These are phyloP conservation scores for Melipona quadrifasciata DNA, from an alignment of 1,140 invertebrate species.

Conservation along the genomic window DNA sequence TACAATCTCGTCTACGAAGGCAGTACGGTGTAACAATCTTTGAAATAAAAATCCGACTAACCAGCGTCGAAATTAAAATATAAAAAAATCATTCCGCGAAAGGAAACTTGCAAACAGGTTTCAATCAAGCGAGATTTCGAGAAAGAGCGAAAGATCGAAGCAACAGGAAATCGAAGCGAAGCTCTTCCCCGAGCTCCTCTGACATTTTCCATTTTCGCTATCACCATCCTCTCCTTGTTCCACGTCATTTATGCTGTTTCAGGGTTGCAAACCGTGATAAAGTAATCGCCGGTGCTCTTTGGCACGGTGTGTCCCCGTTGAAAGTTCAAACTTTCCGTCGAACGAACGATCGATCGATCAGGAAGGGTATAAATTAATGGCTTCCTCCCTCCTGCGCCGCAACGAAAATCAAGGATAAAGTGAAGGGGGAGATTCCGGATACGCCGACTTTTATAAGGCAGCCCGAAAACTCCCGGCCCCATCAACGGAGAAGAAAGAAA, in stretches of 20 bases:
- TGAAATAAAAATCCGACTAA: background rate
- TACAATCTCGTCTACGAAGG: too few species aligned
- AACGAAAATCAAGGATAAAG: constrained; percentile 62
- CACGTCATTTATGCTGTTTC: background rate
- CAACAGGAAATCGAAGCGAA: background rate
- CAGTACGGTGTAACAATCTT: too few species aligned
- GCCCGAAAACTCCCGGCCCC: constrained; percentile 24
- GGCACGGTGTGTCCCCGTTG: background rate
- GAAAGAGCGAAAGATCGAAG: background rate
- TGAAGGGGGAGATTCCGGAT: constrained; percentile 42
- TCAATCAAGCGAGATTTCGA: background rate
- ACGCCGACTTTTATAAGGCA: constrained; percentile 48
- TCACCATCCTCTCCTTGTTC: background rate
- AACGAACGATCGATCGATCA: constrained; percentile 46
- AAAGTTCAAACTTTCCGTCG: constrained; percentile 32
- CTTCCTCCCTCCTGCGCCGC: constrained; percentile 50
- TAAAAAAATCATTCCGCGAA: background rate
- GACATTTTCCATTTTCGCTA: background rate
- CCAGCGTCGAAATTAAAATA: background rate
- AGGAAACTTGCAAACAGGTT: background rate
- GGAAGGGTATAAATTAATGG: constrained; percentile 60
- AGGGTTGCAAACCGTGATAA: background rate
- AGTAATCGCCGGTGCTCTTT: background rate
- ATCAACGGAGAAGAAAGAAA: constrained; percentile 43
- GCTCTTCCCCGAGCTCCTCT: too few species aligned